Evolutionary conservation across 2,797 vertebrate genomes (phyloP).

Genomic region (Philypnodon macrostomus): DNA sequence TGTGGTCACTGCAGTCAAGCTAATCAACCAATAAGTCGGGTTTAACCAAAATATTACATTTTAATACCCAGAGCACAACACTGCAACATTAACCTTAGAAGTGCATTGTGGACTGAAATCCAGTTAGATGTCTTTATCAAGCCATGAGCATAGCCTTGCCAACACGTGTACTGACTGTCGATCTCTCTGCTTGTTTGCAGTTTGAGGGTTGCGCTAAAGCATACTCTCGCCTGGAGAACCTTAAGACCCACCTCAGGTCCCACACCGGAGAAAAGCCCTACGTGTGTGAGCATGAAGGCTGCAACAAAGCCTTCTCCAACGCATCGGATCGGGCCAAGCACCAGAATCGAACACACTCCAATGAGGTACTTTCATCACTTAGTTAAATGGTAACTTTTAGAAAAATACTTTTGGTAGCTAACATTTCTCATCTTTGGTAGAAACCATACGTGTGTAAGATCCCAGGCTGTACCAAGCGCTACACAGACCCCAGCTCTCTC

Average conservation of each 20-base stretch:
- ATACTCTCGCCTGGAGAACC: constrained; percentile 97
- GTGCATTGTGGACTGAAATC: no score
- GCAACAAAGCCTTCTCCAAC: constrained; percentile 99
- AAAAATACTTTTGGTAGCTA: not conserved
- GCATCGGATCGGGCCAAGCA: constrained; percentile 98
- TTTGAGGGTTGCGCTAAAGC: constrained; percentile 97
- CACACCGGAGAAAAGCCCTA: constrained; percentile 99
- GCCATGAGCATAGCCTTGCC: no score
- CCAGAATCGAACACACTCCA: constrained; percentile 98
- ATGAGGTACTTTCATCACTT: constrained; percentile 82
- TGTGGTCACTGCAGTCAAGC: no score
- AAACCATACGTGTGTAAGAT: constrained; percentile 99
- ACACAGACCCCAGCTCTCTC: constrained; percentile 97
- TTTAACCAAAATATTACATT: no score
- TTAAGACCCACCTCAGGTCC: constrained; percentile 97
- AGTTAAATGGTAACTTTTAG: not conserved
- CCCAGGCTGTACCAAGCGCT: constrained; percentile 94
- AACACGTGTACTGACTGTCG: constrained; percentile 9
- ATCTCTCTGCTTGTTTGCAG: constrained; percentile 69
- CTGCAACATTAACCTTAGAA: no score
- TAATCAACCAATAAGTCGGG: no score
- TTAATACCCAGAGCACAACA: no score
- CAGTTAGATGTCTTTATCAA: no score
- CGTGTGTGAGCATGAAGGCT: constrained; percentile 96
- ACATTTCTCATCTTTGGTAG: constrained; percentile 62